These are phyloP conservation scores for Vollenhovia emeryi DNA, from an alignment of 1,140 invertebrate species.

Conservation along the genomic window DNA sequence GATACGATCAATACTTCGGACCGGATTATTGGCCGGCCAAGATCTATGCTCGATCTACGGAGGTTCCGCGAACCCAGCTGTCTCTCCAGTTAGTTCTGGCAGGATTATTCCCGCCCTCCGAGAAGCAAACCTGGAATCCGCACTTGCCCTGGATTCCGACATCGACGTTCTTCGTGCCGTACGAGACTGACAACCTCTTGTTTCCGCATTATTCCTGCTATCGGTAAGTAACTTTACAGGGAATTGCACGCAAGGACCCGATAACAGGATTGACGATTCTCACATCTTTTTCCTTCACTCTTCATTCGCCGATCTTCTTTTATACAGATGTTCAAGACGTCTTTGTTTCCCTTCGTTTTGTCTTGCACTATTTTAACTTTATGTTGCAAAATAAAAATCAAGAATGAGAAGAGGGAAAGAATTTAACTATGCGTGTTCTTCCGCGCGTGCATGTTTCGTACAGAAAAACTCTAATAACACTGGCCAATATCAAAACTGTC, in stretches of 20 bases:
- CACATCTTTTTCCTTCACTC: neutral
- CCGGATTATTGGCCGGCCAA: conserved; percentile 86
- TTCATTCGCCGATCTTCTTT: neutral
- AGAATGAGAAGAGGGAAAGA: neutral
- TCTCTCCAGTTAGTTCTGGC: conserved; percentile 90
- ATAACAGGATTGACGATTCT: conserved; percentile 10
- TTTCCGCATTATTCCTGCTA: conserved; percentile 80
- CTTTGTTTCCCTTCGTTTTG: neutral
- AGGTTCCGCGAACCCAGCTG: conserved; percentile 89
- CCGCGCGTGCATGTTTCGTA: neutral
- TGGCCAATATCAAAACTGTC: no score
- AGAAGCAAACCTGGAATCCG: conserved; percentile 87
- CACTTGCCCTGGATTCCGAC: conserved; percentile 89
- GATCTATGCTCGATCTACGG: conserved; percentile 85
- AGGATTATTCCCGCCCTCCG: conserved; percentile 88
- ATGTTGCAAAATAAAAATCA: neutral
- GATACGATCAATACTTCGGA: conserved; percentile 86
- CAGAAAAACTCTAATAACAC: neutral
- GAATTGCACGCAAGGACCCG: neutral
- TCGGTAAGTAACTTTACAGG: conserved; percentile 71
- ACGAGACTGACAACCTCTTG: conserved; percentile 75
- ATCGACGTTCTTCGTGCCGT: conserved; percentile 66
- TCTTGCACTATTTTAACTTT: conserved; percentile 9
- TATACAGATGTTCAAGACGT: neutral
- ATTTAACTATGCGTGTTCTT: neutral